Evolutionary conservation across 1,140 invertebrate species (phyloP).

Genomic region (Helicoverpa armigera): DNA sequence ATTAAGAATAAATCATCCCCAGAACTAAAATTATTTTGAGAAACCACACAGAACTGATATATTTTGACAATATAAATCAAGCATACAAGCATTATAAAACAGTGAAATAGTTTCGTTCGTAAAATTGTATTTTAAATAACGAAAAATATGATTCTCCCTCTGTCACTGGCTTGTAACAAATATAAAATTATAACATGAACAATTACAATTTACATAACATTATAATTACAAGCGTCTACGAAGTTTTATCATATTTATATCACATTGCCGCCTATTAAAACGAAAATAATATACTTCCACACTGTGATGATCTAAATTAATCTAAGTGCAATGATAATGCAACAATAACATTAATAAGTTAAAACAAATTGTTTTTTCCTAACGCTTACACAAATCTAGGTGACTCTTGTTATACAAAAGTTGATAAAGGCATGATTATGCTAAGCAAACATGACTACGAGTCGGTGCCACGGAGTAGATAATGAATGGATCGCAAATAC

Average conservation of each 20-base stretch:
- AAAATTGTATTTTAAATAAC: no score
- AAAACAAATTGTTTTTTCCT: neutral
- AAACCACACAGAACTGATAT: no score
- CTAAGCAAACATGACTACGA: neutral
- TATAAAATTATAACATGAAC: conserved; percentile 5
- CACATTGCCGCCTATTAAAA: conserved; percentile 1
- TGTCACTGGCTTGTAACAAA: neutral
- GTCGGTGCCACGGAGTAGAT: neutral
- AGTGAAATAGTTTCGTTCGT: no score
- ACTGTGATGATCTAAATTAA: neutral
- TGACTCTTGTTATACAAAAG: conserved; percentile 18
- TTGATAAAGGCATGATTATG: conserved; percentile 11
- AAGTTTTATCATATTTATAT: conserved; percentile 4
- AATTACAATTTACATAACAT: conserved; percentile 2
- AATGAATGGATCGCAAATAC: neutral
- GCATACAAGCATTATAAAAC: no score
- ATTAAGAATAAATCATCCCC: no score
- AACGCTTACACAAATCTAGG: conserved; percentile 1
- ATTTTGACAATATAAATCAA: no score
- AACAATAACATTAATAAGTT: neutral
- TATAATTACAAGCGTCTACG: conserved; percentile 2
- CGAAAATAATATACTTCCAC: neutral
- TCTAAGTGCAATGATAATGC: conserved; percentile 3
- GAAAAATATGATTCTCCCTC: no score
- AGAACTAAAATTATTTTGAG: no score